Percentiles rank a stretch among this genome's conserved stretches.
phyloP scores from a whole-genome alignment of 35 echinoderm and acorn worm genomes.

The Strongylocentrotus purpuratus region DNA sequence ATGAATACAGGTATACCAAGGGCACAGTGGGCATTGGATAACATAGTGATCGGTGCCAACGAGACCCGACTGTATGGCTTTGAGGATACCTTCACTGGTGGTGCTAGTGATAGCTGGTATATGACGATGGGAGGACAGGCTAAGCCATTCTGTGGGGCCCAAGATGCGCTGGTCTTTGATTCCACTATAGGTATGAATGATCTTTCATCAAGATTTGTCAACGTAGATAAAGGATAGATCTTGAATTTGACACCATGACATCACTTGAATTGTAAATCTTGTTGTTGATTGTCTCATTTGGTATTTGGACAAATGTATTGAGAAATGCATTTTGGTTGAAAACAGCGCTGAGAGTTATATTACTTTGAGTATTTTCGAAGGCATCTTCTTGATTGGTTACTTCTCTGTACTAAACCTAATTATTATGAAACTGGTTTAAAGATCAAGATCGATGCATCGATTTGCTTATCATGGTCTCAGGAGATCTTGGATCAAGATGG shows the following conservation, averaged over 20 bases:
- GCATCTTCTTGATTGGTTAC: neutral
- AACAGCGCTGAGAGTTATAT: neutral
- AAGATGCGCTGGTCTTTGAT: slow-evolving; percentile 73
- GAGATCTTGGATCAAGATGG: neutral
- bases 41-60: slow-evolving; percentile 93
- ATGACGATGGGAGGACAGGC: slow-evolving; percentile 65
- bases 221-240: too few species aligned
- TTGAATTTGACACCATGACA: too few species aligned
- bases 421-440: neutral
- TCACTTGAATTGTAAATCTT: too few species aligned
- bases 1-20: slow-evolving; percentile 50
- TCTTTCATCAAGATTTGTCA: neutral
- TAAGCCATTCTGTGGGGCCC: slow-evolving; percentile 66
- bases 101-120: slow-evolving; percentile 80
- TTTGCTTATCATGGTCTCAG: too few species aligned
- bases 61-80: slow-evolving; percentile 85
- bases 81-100: slow-evolving; percentile 67
- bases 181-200: slow-evolving; percentile 60
- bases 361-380: neutral
- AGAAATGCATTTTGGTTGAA: too few species aligned
- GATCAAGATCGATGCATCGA: neutral
- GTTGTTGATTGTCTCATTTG: too few species aligned
- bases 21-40: slow-evolving; percentile 91
- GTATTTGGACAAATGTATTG: too few species aligned
- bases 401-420: neutral